These are phyloP conservation scores for Thunnus albacares DNA, from an alignment of 2,797 vertebrate genomes.

Conservation along the genomic window DNA sequence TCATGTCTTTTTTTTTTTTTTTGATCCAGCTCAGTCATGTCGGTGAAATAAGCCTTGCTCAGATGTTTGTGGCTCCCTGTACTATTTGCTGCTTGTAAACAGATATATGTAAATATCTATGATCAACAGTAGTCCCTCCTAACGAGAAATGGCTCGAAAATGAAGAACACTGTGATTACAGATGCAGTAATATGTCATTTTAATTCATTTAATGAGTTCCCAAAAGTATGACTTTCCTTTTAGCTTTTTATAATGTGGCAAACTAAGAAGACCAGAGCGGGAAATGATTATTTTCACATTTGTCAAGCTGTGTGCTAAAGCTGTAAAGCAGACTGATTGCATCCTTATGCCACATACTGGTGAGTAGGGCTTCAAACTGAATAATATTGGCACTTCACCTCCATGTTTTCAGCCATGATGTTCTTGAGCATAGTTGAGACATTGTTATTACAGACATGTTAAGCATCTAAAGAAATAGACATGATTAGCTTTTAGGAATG, in stretches of 20 bases:
- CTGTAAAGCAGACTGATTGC: background rate
- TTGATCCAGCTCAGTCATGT: constrained; percentile 5
- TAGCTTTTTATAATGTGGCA: constrained; percentile 3
- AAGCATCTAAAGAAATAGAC: background rate
- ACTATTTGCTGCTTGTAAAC: constrained; percentile 35
- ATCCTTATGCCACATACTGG: background rate
- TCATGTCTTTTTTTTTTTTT: background rate
- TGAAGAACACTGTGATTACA: constrained; percentile 9
- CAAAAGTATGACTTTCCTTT: background rate
- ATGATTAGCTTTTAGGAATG: background rate
- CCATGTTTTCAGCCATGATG: too few species aligned
- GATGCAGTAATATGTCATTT: background rate
- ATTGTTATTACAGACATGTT: constrained; percentile 4
- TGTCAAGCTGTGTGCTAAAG: background rate
- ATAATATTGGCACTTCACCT: background rate
- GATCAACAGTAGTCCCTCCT: constrained; percentile 2
- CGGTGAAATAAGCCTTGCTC: constrained; percentile 34
- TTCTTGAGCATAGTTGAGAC: background rate
- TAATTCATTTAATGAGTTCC: constrained; percentile 8
- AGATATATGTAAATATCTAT: constrained; percentile 15
- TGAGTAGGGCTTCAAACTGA: background rate
- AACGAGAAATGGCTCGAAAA: background rate
- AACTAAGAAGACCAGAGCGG: background rate
- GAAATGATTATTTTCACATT: background rate
- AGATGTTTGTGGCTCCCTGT: constrained; percentile 43